Percentiles rank a stretch among this genome's conserved stretches.
Conservation (phyloP, 2,797 vertebrate genomes). For the Poeciliopsis turneri region DNA sequence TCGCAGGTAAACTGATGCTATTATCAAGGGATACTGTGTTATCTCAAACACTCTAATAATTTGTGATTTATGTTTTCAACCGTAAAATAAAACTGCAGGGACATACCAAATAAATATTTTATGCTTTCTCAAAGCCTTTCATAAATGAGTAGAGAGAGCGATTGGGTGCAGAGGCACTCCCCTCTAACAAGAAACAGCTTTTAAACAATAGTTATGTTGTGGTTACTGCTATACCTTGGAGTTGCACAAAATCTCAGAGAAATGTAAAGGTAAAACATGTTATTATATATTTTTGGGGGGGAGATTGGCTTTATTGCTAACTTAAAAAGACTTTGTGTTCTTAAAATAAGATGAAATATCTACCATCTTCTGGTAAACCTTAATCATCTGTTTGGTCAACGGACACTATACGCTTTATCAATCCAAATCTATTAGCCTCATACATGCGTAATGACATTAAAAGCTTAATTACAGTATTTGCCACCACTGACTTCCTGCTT, state of each 20-base stretch:
- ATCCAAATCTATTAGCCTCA: neutral
- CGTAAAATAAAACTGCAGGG: constrained; percentile 24
- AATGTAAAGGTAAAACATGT: neutral
- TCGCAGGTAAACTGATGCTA: constrained; percentile 32
- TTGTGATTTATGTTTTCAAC: constrained; percentile 55
- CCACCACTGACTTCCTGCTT: neutral
- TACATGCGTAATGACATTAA: neutral
- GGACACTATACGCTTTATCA: neutral
- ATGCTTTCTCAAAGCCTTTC: constrained; percentile 24
- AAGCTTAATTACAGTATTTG: neutral
- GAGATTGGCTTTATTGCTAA: neutral
- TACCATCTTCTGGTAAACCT: neutral
- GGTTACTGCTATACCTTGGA: neutral
- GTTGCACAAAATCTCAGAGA: neutral
- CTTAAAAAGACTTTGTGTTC: neutral
- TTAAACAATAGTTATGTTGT: neutral
- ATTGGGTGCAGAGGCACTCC: neutral
- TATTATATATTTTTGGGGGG: neutral
- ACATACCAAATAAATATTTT: constrained; percentile 43
- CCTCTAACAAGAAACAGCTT: neutral
- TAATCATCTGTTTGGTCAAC: neutral
- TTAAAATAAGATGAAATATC: neutral
- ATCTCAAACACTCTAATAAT: constrained; percentile 40
- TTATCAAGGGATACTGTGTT: constrained; percentile 9
- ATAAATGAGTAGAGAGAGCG: neutral